These are phyloP conservation scores for Tinea semifulvella DNA, from an alignment of 2,888 invertebrate species.

Conservation along the genomic window DNA sequence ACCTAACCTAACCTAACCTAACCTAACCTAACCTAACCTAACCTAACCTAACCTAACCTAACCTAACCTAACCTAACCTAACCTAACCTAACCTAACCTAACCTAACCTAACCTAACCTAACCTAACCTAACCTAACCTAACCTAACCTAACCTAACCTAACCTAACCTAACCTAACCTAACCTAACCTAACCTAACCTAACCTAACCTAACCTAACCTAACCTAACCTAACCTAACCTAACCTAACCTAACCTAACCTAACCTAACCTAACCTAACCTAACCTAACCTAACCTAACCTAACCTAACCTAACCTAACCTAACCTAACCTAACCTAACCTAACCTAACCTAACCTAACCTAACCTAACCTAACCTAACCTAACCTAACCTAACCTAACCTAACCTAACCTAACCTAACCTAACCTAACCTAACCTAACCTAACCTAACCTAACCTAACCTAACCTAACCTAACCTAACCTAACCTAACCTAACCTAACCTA, in stretches of 20 bases:
- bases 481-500: conserved; percentile 13
- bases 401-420: conserved; percentile 15
- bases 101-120: conserved; percentile 10
- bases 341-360: conserved; percentile 15
- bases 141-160: conserved; percentile 15
- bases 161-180: conserved; percentile 15
- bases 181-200: conserved; percentile 15
- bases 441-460: conserved; percentile 15
- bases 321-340: conserved; percentile 15
- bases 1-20: conserved; percentile 10
- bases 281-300: conserved; percentile 15
- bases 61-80: conserved; percentile 6
- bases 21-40: conserved; percentile 10
- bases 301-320: conserved; percentile 15
- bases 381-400: conserved; percentile 15
- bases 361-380: conserved; percentile 15
- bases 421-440: conserved; percentile 15
- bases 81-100: conserved; percentile 10
- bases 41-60: conserved; percentile 10
- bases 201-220: conserved; percentile 15
- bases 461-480: conserved; percentile 13
- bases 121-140: conserved; percentile 6
- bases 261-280: conserved; percentile 15
- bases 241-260: conserved; percentile 15
- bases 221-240: conserved; percentile 15